phyloP scores from a whole-genome alignment of 2,113 vertebrate genomes.

The Istiophorus platypterus region DNA sequence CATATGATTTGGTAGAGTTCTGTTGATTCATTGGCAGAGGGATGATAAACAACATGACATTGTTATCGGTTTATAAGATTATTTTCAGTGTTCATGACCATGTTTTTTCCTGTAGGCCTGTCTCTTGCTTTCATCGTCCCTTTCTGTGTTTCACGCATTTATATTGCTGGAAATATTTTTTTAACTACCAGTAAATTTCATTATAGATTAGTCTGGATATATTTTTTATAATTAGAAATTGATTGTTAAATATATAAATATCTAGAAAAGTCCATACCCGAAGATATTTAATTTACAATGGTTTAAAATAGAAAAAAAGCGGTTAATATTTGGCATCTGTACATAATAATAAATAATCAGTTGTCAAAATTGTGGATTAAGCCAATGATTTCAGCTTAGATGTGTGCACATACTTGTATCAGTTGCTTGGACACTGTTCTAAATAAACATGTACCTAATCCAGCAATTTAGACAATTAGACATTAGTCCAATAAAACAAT shows the following conservation, averaged over 20 bases:
- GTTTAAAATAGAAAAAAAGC: background rate
- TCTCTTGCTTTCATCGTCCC: conserved; percentile 7
- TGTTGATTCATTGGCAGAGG: conserved; percentile 47
- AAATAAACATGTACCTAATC: conserved; percentile 34
- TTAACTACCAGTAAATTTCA: background rate
- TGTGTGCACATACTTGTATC: conserved; percentile 10
- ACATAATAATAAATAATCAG: conserved; percentile 4
- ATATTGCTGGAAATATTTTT: conserved; percentile 15
- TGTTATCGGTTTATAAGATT: conserved; percentile 47
- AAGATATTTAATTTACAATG: background rate
- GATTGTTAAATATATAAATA: background rate
- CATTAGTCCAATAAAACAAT: conserved; percentile 64
- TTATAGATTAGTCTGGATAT: background rate
- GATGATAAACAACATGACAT: conserved; percentile 40
- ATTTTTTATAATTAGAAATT: background rate
- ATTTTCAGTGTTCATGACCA: conserved; percentile 38
- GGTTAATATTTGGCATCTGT: background rate
- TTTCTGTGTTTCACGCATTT: conserved; percentile 20
- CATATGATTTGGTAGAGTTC: conserved; percentile 46
- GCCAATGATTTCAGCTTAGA: conserved; percentile 40
- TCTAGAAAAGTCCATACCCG: background rate
- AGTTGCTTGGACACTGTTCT: background rate
- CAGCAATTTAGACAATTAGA: conserved; percentile 54
- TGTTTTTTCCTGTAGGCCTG: conserved; percentile 37
- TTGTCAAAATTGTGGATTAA: conserved; percentile 12